phyloP scores from a whole-genome alignment of 92 coral and sea anemone genomes.

The Palythoa caribaeorum region DNA sequence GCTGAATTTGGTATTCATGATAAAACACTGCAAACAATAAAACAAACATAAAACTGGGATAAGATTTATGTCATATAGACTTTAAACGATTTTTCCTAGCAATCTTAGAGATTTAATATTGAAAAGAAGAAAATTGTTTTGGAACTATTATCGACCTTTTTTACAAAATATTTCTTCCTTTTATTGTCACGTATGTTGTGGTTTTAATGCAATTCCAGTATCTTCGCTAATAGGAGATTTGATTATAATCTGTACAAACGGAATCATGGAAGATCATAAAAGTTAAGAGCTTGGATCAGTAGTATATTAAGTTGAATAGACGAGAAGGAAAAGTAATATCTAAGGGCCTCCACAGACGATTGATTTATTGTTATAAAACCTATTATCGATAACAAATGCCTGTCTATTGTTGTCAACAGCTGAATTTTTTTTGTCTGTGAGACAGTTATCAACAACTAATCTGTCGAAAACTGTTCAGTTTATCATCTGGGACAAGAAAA shows the following conservation, averaged over 20 bases:
- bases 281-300: constrained; percentile 10
- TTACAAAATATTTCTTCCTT: not conserved
- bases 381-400: no score
- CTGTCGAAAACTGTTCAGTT: no score
- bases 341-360: no score
- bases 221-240: not conserved
- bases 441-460: no score
- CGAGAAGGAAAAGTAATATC: not conserved
- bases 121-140: not conserved
- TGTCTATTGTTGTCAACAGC: no score
- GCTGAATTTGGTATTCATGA: no score
- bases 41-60: no score
- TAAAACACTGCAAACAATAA: no score
- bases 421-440: no score
- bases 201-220: not conserved
- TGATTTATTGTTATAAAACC: no score
- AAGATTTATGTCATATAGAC: no score
- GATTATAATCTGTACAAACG: not conserved
- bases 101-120: not conserved
- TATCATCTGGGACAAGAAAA: no score
- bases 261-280: not conserved
- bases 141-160: not conserved
- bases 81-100: not conserved
- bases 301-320: not conserved
- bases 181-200: not conserved